Percentiles rank a stretch among this genome's conserved stretches.
Conservation (phyloP, 2,797 vertebrate genomes). For the Cichlasoma orientale region DNA sequence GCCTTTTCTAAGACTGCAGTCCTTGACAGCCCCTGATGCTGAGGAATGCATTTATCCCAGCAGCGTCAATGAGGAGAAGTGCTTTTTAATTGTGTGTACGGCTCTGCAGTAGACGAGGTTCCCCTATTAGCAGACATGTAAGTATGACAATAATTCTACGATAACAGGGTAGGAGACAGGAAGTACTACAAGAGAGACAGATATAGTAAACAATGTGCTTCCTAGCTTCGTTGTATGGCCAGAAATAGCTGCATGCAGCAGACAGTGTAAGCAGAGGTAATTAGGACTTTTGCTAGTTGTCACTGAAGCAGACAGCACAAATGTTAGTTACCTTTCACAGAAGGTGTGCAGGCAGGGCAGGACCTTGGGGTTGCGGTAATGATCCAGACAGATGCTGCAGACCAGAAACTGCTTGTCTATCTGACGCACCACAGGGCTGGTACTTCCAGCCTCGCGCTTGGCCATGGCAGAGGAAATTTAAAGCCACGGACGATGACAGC, state of each 20-base stretch:
- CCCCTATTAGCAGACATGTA: neutral
- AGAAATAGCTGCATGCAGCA: neutral
- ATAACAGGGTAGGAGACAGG: neutral
- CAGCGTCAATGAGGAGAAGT: neutral
- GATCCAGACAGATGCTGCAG: slow-evolving; percentile 96
- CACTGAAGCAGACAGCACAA: neutral
- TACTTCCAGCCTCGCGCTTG: slow-evolving; percentile 85
- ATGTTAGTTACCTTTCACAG: slow-evolving; percentile 87
- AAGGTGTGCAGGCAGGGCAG: slow-evolving; percentile 95
- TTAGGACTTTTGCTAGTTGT: neutral
- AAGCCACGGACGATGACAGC: slow-evolving; percentile 48
- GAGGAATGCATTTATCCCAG: slow-evolving; percentile 59
- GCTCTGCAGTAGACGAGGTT: slow-evolving; percentile 39
- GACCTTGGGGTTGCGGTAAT: slow-evolving; percentile 92
- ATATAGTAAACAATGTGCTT: neutral
- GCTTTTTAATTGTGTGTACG: slow-evolving; percentile 37
- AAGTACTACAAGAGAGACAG: neutral
- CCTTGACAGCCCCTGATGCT: slow-evolving; percentile 19
- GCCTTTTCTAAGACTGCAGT: slow-evolving; percentile 37
- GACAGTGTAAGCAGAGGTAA: slow-evolving; percentile 5
- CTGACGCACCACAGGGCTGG: slow-evolving; percentile 93
- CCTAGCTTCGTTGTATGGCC: neutral
- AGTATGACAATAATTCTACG: slow-evolving; percentile 35
- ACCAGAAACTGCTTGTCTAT: slow-evolving; percentile 98
- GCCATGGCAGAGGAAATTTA: slow-evolving; percentile 86